phyloP scores from a whole-genome alignment of 2,113 vertebrate genomes.

The Trematomus loennbergii region DNA sequence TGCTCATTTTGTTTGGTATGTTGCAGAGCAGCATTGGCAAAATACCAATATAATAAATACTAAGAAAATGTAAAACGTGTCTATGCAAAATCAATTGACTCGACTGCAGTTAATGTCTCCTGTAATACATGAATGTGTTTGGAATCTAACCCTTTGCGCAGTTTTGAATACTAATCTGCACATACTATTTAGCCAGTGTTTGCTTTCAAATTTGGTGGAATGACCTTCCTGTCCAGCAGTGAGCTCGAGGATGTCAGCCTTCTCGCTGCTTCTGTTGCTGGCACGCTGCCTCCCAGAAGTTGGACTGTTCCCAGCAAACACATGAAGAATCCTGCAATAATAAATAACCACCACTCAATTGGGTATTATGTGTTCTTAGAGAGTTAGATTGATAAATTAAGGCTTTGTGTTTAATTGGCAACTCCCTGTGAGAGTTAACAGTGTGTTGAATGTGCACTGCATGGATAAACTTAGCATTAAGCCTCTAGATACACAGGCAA shows the following conservation, averaged over 20 bases:
- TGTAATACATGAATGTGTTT: neutral
- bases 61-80: neutral
- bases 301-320: conserved; percentile 59
- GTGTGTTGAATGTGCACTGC: conserved; percentile 72
- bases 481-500: conserved; percentile 70
- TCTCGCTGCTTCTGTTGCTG: conserved; percentile 49
- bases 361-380: conserved; percentile 71
- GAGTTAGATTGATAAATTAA: conserved; percentile 77
- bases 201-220: conserved; percentile 10
- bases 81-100: neutral
- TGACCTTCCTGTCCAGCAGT: conserved; percentile 29
- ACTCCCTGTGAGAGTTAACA: conserved; percentile 72
- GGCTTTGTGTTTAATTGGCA: conserved; percentile 77
- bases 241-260: conserved; percentile 39
- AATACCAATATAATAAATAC: conserved; percentile 14
- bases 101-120: neutral
- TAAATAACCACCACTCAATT: conserved; percentile 74
- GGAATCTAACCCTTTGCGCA: neutral
- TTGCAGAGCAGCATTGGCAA: neutral
- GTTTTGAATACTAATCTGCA: conserved; percentile 9
- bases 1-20: conserved; percentile 15
- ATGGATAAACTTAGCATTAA: conserved; percentile 69
- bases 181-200: neutral
- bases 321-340: conserved; percentile 68
- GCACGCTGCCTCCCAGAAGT: conserved; percentile 40